Base-by-base conservation (phyloP, 2,113 vertebrate species). In the Ochotona curzoniae region DNA sequence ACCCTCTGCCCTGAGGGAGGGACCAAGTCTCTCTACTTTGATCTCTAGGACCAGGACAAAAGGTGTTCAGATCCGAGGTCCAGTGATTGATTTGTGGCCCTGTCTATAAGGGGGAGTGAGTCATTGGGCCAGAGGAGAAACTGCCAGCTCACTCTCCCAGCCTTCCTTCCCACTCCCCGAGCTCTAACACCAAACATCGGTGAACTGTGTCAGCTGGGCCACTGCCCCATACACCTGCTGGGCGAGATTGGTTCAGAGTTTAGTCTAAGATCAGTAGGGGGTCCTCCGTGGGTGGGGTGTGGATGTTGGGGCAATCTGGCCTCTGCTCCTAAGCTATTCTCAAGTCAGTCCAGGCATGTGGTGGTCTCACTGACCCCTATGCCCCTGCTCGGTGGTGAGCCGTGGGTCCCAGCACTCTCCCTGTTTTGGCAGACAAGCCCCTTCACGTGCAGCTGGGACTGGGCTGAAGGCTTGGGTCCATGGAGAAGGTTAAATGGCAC, bases 21-120 rank as follows among this genome's bases (percentile, higher is more conserved):
- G 21, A 63, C 61, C 60, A 57, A 44, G 35, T 61, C 67, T 66
- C 69, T 35, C 70, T 79, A 49, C 67, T 94, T 57, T 86, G 63
- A 86, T 95, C 51, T 85, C 71, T 83, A 57, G 44, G 54, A 86
- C 38, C 20, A 69, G 49, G 54, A 88, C 91, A 92, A 87, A 93
- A 64, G 54, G 17, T 92, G 18, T 87, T 92, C 44, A 70, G 82
- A 90, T 71, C 86, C 8, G 30, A 60, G 75, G 5, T 49, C 61
- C 20, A 74, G 80, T 30, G 87, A 83, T 82, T 92, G 84, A 96
- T 87, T 92, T 71, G 54, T 74, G 78, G 47, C 67, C 89, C 85
- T 44, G 75, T 49, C 15, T 25, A 23, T 75, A 88, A 92, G 35
- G 71, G 66, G 60, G 60, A 63, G 30, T 88, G 75, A 92, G 78